Conservation (phyloP, 2,113 vertebrate genomes). For the Pardalotus punctatus region DNA sequence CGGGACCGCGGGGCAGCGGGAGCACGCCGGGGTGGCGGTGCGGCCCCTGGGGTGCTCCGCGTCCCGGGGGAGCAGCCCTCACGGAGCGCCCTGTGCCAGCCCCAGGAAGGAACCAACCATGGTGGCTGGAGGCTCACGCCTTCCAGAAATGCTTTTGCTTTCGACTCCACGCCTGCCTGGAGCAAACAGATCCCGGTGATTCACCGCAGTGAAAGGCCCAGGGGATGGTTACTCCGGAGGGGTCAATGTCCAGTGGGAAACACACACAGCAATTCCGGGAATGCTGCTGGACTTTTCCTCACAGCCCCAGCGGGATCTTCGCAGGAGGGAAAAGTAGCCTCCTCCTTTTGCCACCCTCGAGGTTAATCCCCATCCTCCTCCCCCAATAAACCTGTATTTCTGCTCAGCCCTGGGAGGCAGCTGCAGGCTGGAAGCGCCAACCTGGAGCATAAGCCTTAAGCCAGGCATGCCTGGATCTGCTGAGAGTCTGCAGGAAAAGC, state of each 20-base stretch:
- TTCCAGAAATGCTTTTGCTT: neutral
- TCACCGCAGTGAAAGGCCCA: accelerated
- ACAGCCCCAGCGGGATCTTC: accelerated
- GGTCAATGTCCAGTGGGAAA: neutral
- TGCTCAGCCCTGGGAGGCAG: neutral
- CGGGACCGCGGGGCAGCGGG: accelerated
- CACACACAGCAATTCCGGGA: accelerated
- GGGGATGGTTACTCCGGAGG: neutral
- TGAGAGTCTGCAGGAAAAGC: neutral
- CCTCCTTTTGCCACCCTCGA: neutral
- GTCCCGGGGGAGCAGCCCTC: accelerated
- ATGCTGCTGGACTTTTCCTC: neutral
- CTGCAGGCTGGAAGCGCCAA: neutral
- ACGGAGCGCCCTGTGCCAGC: accelerated
- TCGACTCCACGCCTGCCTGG: neutral
- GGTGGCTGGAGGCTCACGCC: neutral
- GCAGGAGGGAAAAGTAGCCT: neutral
- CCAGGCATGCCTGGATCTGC: constrained; percentile 31
- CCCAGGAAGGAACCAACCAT: accelerated
- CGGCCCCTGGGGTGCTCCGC: accelerated
- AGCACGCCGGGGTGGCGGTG: neutral
- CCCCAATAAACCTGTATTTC: constrained; percentile 34
- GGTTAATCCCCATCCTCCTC: neutral
- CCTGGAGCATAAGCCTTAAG: neutral
- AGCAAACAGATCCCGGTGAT: neutral